Conservation (phyloP, 2,888 invertebrate species). For the Xanthostigma xanthostigma region DNA sequence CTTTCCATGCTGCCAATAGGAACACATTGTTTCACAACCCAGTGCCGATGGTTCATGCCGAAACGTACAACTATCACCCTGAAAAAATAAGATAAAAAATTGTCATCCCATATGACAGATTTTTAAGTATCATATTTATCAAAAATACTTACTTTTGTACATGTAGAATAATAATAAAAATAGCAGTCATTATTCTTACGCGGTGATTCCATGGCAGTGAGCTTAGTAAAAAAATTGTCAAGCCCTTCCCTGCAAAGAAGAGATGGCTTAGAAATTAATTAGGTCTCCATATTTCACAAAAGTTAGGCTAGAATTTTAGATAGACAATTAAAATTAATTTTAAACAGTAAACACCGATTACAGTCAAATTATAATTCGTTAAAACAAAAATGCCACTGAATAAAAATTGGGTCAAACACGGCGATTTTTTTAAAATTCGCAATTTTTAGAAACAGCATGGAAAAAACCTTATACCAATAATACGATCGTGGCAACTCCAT, state of each 20-base stretch:
- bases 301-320: not conserved
- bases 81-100: constrained; percentile 15
- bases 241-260: constrained; percentile 16
- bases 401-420: no score
- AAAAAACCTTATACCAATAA: constrained; percentile 5
- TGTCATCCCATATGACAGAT: constrained; percentile 1
- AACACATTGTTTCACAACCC: constrained; percentile 68
- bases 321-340: no score
- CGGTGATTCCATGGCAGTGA: constrained; percentile 47
- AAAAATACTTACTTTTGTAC: constrained; percentile 52
- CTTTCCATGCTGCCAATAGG: constrained; percentile 68
- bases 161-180: constrained; percentile 78
- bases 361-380: no score
- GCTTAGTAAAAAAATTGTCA: constrained; percentile 31
- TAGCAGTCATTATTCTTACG: constrained; percentile 74
- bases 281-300: not conserved
- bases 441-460: constrained; percentile 3
- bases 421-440: no score
- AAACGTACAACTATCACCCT: constrained; percentile 70
- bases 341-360: no score
- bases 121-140: not conserved
- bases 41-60: constrained; percentile 73
- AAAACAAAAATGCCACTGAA: no score
- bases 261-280: constrained; percentile 1
- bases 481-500: constrained; percentile 5